A percentile compares a stretch with the other conserved stretches of the same genome.
Conservation (phyloP, 2,113 vertebrate species). For the Probosciger aterrimus region DNA sequence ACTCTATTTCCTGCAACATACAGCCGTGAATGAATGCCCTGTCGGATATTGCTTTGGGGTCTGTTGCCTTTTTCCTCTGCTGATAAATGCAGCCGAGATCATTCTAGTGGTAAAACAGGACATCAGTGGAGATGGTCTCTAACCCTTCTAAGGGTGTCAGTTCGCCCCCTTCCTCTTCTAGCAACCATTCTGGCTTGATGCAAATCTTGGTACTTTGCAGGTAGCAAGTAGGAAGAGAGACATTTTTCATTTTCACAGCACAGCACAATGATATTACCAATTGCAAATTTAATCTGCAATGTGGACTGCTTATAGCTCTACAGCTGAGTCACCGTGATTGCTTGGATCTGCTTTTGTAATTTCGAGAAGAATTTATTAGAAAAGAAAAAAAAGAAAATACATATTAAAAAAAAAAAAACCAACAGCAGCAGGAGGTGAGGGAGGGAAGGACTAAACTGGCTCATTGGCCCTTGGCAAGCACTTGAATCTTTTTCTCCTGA, state of each 20-base stretch:
- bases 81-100: background rate
- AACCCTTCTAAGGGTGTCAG: background rate
- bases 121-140: fast-evolving
- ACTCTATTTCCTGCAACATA: background rate
- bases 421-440: background rate
- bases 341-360: background rate
- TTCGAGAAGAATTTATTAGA: background rate
- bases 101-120: background rate
- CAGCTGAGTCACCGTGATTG: conserved; percentile 8
- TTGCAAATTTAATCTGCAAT: background rate
- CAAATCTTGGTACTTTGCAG: background rate
- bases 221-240: background rate
- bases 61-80: background rate
- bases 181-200: background rate
- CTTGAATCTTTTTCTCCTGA: background rate
- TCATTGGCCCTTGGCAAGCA: background rate
- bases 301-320: background rate
- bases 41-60: background rate
- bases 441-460: background rate
- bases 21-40: background rate
- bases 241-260: background rate
- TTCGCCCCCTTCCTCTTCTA: background rate
- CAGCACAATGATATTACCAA: background rate
- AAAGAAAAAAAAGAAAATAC: background rate
- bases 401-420: background rate